These are phyloP conservation scores for Hyposoter dolosus DNA, from an alignment of 2,888 invertebrate species.

Conservation along the genomic window DNA sequence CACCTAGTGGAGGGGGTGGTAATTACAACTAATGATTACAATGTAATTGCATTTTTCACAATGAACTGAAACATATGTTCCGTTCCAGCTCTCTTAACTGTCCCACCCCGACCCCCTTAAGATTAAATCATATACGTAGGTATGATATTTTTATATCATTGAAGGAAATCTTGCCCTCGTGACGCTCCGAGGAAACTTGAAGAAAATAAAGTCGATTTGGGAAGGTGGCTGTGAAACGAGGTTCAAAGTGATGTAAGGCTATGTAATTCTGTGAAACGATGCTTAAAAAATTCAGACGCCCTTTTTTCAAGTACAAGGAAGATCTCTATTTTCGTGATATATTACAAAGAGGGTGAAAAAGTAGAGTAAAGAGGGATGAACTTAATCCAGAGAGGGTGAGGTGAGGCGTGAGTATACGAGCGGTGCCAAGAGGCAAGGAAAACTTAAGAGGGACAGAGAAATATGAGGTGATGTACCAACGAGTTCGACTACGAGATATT, in stretches of 20 bases:
- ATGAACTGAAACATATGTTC: no score
- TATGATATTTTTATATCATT: slow-evolving; percentile 43
- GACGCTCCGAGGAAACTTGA: background rate
- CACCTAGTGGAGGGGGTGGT: no score
- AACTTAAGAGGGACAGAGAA: slow-evolving; percentile 3
- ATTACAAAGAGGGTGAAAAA: slow-evolving; percentile 21
- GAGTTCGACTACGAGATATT: slow-evolving; percentile 65
- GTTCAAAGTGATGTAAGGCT: slow-evolving; percentile 57
- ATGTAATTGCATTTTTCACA: no score
- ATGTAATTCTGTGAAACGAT: slow-evolving; percentile 60
- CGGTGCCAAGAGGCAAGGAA: slow-evolving; percentile 18
- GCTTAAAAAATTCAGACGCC: slow-evolving; percentile 41
- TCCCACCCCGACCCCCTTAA: no score
- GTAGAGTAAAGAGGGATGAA: slow-evolving; percentile 23
- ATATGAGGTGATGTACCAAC: slow-evolving; percentile 51
- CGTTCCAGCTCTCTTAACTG: no score
- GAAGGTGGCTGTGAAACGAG: slow-evolving; percentile 44
- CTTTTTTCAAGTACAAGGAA: slow-evolving; percentile 30
- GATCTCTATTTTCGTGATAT: slow-evolving; percentile 12
- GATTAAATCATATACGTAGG: background rate
- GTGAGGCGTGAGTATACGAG: slow-evolving; percentile 21
- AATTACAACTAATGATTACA: no score
- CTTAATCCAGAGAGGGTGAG: slow-evolving; percentile 30
- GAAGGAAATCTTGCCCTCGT: slow-evolving; percentile 4
- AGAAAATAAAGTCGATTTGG: background rate